phyloP scores from a whole-genome alignment of 2,888 invertebrate species.

The Himalopsyche japonica region DNA sequence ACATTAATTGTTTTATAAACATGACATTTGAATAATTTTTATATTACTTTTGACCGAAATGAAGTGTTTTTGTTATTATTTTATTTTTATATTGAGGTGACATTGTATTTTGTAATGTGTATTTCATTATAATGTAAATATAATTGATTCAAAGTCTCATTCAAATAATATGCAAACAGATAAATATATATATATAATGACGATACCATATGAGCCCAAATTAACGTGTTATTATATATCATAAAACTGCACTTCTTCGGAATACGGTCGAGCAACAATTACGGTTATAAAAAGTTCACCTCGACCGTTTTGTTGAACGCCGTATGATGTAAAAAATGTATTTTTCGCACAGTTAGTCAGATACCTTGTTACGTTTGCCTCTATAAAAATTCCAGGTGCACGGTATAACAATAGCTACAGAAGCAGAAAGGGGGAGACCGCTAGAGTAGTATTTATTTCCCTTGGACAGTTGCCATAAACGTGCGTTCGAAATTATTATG shows the following conservation, averaged over 20 bases:
- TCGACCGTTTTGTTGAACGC: not conserved
- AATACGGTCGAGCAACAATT: not conserved
- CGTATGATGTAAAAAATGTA: not conserved
- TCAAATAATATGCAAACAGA: not conserved
- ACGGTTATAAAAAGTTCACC: not conserved
- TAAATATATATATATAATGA: not conserved
- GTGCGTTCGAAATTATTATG: not conserved
- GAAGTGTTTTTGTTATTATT: too few relatives aligned
- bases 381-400: constrained; percentile 37
- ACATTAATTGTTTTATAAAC: too few relatives aligned
- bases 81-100: too few relatives aligned
- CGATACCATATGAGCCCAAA: not conserved
- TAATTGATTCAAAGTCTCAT: not conserved
- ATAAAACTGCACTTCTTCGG: not conserved
- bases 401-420: constrained; percentile 22
- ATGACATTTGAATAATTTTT: too few relatives aligned
- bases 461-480: constrained; percentile 1
- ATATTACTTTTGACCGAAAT: too few relatives aligned
- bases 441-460: constrained; percentile 1
- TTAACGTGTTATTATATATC: not conserved
- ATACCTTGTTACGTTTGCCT: constrained; percentile 2
- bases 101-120: not conserved
- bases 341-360: not conserved
- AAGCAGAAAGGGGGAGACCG: constrained; percentile 13
- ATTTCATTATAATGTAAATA: not conserved